These are phyloP conservation scores for Astyanax mexicanus DNA, from an alignment of 2,797 vertebrate species.

Conservation along the genomic window DNA sequence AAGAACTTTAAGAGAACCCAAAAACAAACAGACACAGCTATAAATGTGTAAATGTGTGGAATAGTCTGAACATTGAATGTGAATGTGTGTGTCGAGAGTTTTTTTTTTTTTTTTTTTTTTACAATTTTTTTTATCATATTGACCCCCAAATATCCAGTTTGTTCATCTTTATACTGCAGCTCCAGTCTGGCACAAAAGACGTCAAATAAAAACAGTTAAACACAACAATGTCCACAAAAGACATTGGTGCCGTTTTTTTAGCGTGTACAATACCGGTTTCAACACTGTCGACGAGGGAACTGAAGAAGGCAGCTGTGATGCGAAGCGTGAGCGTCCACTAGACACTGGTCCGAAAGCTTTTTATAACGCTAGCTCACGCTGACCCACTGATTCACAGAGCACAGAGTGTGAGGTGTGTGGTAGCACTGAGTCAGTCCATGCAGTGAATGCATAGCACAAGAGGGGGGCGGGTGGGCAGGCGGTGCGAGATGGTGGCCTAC, in stretches of 20 bases:
- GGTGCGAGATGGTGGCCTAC: conserved; percentile 50
- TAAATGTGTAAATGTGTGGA: conserved; percentile 13
- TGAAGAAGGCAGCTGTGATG: conserved; percentile 78
- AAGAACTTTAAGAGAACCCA: conserved; percentile 52
- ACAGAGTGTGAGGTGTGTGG: conserved; percentile 62
- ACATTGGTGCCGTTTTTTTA: conserved; percentile 80
- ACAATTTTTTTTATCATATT: too few species aligned
- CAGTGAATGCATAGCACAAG: conserved; percentile 64
- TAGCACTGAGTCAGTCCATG: conserved; percentile 78
- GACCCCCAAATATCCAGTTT: conserved; percentile 74
- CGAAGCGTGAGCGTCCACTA: conserved; percentile 71
- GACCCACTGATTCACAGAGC: conserved; percentile 53
- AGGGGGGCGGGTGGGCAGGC: conserved; percentile 47
- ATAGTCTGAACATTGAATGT: conserved; percentile 10
- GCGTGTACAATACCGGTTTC: conserved; percentile 78
- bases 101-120: too few species aligned
- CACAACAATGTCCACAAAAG: conserved; percentile 85
- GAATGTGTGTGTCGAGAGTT: conserved; percentile 31
- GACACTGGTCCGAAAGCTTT: conserved; percentile 38
- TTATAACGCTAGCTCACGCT: conserved; percentile 27
- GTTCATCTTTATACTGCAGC: conserved; percentile 78
- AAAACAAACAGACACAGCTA: conserved; percentile 68
- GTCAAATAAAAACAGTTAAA: conserved; percentile 79
- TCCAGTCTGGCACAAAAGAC: conserved; percentile 83
- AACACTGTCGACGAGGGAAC: conserved; percentile 85